phyloP scores from a whole-genome alignment of 2,113 vertebrate species.

The Myanophis thanlyinensis region DNA sequence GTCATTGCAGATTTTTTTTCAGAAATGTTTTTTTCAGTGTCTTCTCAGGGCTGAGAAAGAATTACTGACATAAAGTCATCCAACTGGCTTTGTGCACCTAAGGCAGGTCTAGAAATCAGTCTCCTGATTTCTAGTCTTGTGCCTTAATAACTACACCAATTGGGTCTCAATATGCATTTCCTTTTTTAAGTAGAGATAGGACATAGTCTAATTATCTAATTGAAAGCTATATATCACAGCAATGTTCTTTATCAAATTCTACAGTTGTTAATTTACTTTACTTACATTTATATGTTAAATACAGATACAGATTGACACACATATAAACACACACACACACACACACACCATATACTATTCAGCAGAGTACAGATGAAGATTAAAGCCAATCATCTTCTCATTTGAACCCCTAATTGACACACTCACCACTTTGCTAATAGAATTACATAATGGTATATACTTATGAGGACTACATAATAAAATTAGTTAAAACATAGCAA shows the following conservation, averaged over 20 bases:
- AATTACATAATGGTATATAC: not conserved
- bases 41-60: not conserved
- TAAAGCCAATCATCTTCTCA: not conserved
- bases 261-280: not conserved
- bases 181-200: not conserved
- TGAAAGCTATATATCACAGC: not conserved
- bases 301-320: not conserved
- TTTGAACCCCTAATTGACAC: not conserved
- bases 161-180: not conserved
- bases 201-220: not conserved
- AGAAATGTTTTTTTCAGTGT: not conserved
- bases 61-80: not conserved
- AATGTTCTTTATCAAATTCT: not conserved
- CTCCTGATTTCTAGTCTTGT: not conserved
- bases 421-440: not conserved
- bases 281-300: not conserved
- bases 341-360: not conserved
- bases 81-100: not conserved
- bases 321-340: not conserved
- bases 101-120: not conserved
- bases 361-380: not conserved
- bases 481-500: not conserved
- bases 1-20: not conserved
- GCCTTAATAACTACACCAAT: not conserved
- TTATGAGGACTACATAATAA: not conserved